A percentile compares a stretch with the other conserved stretches of the same genome.
Evolutionary conservation across 2,797 vertebrate species (phyloP).

Genomic region (Setipinna tenuifilis): DNA sequence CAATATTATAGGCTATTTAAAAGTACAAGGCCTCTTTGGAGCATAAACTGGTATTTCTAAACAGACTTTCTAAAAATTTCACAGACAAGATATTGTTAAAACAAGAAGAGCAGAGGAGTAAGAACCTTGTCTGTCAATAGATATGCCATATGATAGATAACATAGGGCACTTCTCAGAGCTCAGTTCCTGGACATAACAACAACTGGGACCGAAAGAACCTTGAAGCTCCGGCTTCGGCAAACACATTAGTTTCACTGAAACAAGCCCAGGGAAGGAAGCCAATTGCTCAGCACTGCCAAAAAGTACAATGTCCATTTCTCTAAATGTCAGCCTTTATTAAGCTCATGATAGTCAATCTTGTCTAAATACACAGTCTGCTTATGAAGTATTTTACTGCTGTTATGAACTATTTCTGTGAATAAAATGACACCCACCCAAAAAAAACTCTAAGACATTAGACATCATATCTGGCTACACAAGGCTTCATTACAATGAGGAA

Average conservation of each 20-base stretch:
- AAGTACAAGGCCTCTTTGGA: background rate
- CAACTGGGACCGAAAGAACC: background rate
- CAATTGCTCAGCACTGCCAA: background rate
- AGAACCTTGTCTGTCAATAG: background rate
- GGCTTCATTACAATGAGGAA: too few relatives aligned
- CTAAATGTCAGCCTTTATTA: background rate
- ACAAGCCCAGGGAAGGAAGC: background rate
- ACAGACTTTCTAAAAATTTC: too few relatives aligned
- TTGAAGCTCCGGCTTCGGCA: background rate
- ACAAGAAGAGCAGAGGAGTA: background rate
- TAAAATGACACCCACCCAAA: background rate
- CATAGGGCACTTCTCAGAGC: background rate
- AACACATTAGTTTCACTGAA: constrained; percentile 11
- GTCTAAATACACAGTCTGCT: background rate
- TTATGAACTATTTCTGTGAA: too few relatives aligned
- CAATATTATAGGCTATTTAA: background rate
- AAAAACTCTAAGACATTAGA: background rate
- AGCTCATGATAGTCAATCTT: background rate
- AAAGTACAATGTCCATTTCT: background rate
- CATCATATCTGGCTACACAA: background rate
- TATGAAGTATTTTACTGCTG: too few relatives aligned
- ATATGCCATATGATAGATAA: background rate
- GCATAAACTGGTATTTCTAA: background rate
- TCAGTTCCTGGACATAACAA: background rate
- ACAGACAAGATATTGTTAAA: background rate